Percentiles rank a stretch among this genome's conserved stretches.
Conservation (phyloP, 2,113 vertebrate genomes). For the Butorides virescens region DNA sequence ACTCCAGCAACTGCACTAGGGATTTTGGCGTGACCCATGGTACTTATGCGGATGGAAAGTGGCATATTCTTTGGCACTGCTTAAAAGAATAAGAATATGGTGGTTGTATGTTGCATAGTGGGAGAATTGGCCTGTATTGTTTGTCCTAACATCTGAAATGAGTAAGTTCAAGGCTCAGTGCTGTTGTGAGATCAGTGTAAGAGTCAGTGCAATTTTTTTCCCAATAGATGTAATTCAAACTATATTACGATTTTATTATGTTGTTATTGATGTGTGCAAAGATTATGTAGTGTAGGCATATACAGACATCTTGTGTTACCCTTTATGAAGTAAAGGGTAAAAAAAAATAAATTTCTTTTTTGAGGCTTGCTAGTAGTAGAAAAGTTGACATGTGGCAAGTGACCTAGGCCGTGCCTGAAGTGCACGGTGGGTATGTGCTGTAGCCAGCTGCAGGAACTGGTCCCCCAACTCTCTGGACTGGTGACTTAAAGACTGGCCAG, state of each 20-base stretch:
- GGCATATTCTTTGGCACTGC: background rate
- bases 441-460: background rate
- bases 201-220: background rate
- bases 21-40: background rate
- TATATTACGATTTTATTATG: background rate
- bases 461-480: background rate
- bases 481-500: background rate
- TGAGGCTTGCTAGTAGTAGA: accelerated
- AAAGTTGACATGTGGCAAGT: background rate
- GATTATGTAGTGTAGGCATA: background rate
- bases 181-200: background rate
- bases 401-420: background rate
- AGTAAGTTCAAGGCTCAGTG: background rate
- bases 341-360: background rate
- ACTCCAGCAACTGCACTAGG: background rate
- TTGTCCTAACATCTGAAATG: background rate
- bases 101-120: background rate
- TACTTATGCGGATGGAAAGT: background rate
- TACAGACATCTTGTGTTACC: background rate
- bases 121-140: background rate
- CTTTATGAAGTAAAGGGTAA: background rate
- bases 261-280: background rate
- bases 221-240: background rate
- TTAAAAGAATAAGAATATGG: background rate
- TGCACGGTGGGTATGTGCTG: background rate